Conservation (phyloP, 1,140 invertebrate species). For the Luehdorfia chinensis region DNA sequence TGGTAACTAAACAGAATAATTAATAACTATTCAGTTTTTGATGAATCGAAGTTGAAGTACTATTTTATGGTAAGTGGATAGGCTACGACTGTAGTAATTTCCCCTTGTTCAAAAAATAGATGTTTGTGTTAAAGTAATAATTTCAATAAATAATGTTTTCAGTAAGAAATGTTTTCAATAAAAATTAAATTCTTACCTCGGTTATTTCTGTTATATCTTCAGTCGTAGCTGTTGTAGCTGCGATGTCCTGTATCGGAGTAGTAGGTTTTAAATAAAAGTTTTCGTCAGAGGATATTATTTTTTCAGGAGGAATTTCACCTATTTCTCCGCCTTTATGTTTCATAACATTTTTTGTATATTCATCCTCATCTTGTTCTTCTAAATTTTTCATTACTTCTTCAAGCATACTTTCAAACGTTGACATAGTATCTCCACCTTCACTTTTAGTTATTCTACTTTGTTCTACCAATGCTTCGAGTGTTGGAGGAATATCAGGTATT, state of each 20-base stretch:
- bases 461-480: conserved; percentile 64
- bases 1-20: too few species aligned
- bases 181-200: conserved; percentile 44
- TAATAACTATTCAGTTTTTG: too few species aligned
- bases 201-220: conserved; percentile 30
- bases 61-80: too few species aligned
- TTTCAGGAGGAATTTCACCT: conserved; percentile 71
- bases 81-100: too few species aligned
- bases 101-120: too few species aligned
- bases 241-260: conserved; percentile 31
- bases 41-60: too few species aligned
- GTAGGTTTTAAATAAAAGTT: conserved; percentile 39
- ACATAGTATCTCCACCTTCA: conserved; percentile 51
- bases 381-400: conserved; percentile 77
- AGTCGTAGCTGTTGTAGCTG: conserved; percentile 30
- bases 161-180: too few species aligned
- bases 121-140: too few species aligned
- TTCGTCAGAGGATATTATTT: conserved; percentile 56
- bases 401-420: conserved; percentile 73
- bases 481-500: conserved; percentile 64
- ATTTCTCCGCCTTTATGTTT: conserved; percentile 76
- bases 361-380: conserved; percentile 74
- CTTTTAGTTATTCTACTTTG: conserved; percentile 60
- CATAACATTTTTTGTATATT: conserved; percentile 68
- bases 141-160: too few species aligned